A percentile compares a stretch with the other conserved stretches of the same genome.
These are phyloP conservation scores for Vireo altiloquus DNA, from an alignment of 2,113 vertebrate genomes.

Conservation along the genomic window DNA sequence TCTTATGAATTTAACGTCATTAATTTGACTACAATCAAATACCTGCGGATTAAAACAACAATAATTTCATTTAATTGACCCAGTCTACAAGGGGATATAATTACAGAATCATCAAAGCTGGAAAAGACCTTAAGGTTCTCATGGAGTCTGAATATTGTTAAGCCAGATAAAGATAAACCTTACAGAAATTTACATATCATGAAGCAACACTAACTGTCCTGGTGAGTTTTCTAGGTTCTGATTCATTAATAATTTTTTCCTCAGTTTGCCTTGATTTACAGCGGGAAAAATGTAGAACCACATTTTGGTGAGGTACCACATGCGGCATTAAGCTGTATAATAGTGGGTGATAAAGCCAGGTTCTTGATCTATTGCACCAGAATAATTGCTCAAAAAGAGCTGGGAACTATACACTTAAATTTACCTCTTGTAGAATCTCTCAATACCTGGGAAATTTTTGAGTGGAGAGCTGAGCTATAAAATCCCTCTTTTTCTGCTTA, in stretches of 20 bases:
- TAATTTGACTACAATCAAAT: background rate
- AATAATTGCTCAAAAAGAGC: background rate
- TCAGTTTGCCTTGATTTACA: background rate
- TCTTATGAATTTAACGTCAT: background rate
- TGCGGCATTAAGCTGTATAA: background rate
- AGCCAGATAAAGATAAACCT: background rate
- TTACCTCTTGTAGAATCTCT: background rate
- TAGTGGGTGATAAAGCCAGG: background rate
- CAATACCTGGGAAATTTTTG: background rate
- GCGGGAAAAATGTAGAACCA: background rate
- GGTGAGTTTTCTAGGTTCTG: background rate
- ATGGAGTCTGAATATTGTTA: background rate
- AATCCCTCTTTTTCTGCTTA: background rate
- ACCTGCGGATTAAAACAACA: background rate
- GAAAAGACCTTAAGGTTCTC: background rate
- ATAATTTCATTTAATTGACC: background rate
- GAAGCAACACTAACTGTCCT: background rate
- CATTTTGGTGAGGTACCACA: background rate
- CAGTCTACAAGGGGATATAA: background rate
- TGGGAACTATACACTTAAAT: background rate
- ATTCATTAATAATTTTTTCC: background rate
- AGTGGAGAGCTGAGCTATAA: background rate
- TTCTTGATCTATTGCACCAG: background rate
- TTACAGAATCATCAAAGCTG: background rate
- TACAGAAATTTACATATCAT: background rate